These are phyloP conservation scores for Calidris pugnax DNA, from an alignment of 2,113 vertebrate species.

Conservation along the genomic window DNA sequence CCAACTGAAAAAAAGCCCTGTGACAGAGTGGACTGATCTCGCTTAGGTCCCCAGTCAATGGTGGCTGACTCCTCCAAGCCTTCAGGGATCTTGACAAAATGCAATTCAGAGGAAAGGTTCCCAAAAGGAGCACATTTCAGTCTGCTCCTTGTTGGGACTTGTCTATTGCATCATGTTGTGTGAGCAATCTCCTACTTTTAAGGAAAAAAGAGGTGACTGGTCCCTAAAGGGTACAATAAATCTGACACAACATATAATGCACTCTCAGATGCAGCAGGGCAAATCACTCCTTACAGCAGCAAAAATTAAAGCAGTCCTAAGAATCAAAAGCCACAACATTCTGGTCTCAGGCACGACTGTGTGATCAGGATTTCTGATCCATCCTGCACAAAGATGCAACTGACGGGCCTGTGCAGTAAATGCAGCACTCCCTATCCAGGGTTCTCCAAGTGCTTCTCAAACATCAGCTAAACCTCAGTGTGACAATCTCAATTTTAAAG, in stretches of 20 bases:
- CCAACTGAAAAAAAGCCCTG: neutral
- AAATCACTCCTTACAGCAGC: neutral
- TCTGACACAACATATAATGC: accelerated
- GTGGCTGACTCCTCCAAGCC: neutral
- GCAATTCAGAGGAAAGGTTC: neutral
- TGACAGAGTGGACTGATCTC: neutral
- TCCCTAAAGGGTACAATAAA: neutral
- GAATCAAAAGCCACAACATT: neutral
- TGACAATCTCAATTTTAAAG: neutral
- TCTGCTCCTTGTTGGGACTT: neutral
- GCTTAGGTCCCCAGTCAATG: accelerated
- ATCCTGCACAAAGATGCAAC: neutral
- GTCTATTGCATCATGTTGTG: neutral
- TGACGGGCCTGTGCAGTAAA: neutral
- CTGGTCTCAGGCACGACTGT: neutral
- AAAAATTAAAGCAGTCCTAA: neutral
- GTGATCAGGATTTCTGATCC: neutral
- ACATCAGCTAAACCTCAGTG: neutral
- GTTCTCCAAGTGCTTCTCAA: neutral
- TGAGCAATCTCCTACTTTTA: neutral
- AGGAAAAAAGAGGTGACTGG: neutral
- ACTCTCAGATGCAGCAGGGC: neutral
- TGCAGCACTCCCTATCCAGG: neutral
- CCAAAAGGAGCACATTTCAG: neutral
- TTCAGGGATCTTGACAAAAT: neutral